phyloP scores from a whole-genome alignment of 2,797 vertebrate species.

The Pterois miles region DNA sequence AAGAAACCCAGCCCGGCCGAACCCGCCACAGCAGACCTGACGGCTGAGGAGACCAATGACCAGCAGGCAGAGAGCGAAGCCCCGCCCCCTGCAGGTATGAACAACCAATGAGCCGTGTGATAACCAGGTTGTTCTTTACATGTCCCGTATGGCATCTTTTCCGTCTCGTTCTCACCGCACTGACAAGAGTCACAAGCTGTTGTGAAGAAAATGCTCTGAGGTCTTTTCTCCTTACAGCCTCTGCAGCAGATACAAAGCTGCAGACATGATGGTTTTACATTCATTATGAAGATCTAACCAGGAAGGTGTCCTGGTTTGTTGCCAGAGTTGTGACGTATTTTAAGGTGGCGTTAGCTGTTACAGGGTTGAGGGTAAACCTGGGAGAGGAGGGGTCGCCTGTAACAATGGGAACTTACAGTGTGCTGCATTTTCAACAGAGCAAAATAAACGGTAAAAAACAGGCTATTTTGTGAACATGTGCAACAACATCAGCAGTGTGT shows the following conservation, averaged over 20 bases:
- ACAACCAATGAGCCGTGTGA: slow-evolving; percentile 8
- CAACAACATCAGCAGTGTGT: too few species aligned
- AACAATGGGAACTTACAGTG: too few species aligned
- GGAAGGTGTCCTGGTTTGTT: not conserved
- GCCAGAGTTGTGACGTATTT: not conserved
- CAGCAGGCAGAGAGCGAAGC: slow-evolving; percentile 26
- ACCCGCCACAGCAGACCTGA: not conserved
- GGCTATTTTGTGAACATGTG: too few species aligned
- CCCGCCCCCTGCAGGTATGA: slow-evolving; percentile 58
- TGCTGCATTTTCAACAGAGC: too few species aligned
- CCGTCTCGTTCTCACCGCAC: slow-evolving; percentile 16
- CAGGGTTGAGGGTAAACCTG: too few species aligned
- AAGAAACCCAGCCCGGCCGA: slow-evolving; percentile 15
- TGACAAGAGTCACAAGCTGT: slow-evolving; percentile 35
- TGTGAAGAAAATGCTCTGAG: slow-evolving; percentile 34
- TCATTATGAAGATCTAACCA: not conserved
- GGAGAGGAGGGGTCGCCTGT: too few species aligned
- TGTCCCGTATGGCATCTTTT: slow-evolving; percentile 30
- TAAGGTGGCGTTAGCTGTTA: too few species aligned
- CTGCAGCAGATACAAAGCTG: slow-evolving; percentile 1
- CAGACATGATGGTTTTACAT: not conserved
- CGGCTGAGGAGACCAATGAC: slow-evolving; percentile 32
- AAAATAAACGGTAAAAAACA: too few species aligned
- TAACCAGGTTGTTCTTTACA: not conserved
- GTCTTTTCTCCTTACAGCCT: not conserved